Evolutionary conservation across 92 coral and sea anemone genomes (phyloP).

Genomic region (Nematostella vectensis): DNA sequence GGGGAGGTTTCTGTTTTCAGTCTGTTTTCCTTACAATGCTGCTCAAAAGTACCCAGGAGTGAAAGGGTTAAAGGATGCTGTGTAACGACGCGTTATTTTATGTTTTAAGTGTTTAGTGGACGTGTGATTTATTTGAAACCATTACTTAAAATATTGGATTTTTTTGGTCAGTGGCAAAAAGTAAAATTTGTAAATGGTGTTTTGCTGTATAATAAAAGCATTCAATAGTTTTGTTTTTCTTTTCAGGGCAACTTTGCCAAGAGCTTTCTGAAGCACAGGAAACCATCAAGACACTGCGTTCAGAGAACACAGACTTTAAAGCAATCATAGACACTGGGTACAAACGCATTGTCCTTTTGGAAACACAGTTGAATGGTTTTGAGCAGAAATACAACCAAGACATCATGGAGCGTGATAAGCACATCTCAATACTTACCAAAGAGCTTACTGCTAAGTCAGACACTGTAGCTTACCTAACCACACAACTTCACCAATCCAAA

Average conservation of each 20-base stretch:
- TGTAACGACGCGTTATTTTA: too few species aligned
- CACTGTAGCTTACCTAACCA: conserved; percentile 85
- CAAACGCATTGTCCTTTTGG: conserved; percentile 62
- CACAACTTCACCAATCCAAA: conserved; percentile 79
- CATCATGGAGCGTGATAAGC: conserved; percentile 44
- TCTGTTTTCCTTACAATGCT: too few species aligned
- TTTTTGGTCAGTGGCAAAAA: too few species aligned
- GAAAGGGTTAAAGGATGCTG: too few species aligned
- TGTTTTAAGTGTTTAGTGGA: too few species aligned
- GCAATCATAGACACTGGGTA: conserved; percentile 62
- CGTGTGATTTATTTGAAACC: too few species aligned
- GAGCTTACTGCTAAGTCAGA: conserved; percentile 93
- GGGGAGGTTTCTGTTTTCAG: too few species aligned
- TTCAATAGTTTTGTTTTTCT: not conserved
- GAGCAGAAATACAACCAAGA: conserved; percentile 62
- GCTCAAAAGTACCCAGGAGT: too few species aligned
- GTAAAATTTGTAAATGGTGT: too few species aligned
- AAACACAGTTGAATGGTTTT: conserved; percentile 51
- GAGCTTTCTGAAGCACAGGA: conserved; percentile 31
- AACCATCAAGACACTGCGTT: conserved; percentile 41
- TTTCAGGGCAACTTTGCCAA: conserved; percentile 43
- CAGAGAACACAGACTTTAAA: conserved; percentile 73
- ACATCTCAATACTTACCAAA: conserved; percentile 44
- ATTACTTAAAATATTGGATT: too few species aligned
- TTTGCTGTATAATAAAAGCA: too few species aligned